Percentiles rank a stretch among this genome's conserved stretches.
phyloP scores from a whole-genome alignment of 64 coral and sea anemone species.

The Porites lutea region DNA sequence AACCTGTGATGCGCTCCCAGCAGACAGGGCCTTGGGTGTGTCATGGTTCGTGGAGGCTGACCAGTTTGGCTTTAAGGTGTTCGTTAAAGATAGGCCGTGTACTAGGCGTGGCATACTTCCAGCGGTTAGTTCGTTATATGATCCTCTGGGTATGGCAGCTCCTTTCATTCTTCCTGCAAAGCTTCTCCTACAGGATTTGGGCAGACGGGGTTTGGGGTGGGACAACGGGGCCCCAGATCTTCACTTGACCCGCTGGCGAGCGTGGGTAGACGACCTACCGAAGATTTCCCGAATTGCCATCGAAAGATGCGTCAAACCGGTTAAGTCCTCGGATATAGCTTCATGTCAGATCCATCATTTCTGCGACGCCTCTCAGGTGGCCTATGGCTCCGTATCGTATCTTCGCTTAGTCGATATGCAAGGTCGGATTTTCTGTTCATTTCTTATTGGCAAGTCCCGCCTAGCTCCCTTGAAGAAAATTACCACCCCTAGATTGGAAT shows the following conservation, averaged over 20 bases:
- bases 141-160: background rate
- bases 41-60: constrained; percentile 58
- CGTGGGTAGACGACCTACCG: no score
- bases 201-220: no score
- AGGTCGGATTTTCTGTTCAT: background rate
- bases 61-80: constrained; percentile 61
- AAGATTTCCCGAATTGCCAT: no score
- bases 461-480: constrained; percentile 11
- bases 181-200: background rate
- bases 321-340: background rate
- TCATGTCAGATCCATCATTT: constrained; percentile 47
- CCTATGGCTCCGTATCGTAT: constrained; percentile 1
- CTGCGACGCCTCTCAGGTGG: constrained; percentile 22
- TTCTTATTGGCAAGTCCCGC: constrained; percentile 20
- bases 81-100: constrained; percentile 52
- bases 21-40: constrained; percentile 41
- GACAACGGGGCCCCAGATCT: no score
- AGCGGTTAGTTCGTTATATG: background rate
- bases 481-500: background rate
- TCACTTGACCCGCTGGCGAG: no score
- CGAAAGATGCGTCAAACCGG: background rate
- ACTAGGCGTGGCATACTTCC: constrained; percentile 52
- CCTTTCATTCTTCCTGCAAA: background rate
- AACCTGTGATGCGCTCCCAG: constrained; percentile 40
- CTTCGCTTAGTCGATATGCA: background rate